Evolutionary conservation across 2,888 invertebrate species (phyloP).

Genomic region (Phymatocera aterrima): DNA sequence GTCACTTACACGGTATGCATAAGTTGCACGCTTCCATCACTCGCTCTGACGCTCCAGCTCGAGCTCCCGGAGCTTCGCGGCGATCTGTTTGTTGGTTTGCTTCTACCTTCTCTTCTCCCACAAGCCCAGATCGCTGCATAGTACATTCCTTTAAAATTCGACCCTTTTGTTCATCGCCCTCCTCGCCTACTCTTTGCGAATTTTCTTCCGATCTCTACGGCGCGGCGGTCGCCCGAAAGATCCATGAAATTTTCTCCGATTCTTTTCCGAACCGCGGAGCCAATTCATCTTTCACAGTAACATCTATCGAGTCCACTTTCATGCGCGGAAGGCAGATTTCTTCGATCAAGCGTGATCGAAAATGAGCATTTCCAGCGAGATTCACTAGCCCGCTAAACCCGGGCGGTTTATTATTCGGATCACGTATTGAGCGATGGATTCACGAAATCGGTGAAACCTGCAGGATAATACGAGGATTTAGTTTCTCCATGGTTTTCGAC

Average conservation of each 20-base stretch:
- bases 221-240: no score
- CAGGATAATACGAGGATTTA: slow-evolving; percentile 53
- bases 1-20: slow-evolving; percentile 73
- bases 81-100: slow-evolving; percentile 10
- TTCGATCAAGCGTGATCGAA: no score
- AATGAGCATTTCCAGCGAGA: no score
- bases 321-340: no score
- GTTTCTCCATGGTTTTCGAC: slow-evolving; percentile 51
- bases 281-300: no score
- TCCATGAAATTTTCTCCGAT: no score
- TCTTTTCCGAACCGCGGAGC: no score
- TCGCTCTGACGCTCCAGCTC: slow-evolving; percentile 48
- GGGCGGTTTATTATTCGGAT: neutral
- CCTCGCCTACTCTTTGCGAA: no score
- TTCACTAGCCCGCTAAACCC: no score
- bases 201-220: no score
- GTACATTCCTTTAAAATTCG: neutral
- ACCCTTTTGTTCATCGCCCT: no score
- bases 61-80: slow-evolving; percentile 1
- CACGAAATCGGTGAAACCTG: slow-evolving; percentile 65
- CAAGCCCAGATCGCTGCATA: neutral
- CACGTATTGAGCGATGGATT: slow-evolving; percentile 61
- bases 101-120: neutral
- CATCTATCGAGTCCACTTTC: no score
- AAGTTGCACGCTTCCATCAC: slow-evolving; percentile 72